Conservation (phyloP, 2,888 invertebrate species). For the Quadroppia sp. region DNA sequence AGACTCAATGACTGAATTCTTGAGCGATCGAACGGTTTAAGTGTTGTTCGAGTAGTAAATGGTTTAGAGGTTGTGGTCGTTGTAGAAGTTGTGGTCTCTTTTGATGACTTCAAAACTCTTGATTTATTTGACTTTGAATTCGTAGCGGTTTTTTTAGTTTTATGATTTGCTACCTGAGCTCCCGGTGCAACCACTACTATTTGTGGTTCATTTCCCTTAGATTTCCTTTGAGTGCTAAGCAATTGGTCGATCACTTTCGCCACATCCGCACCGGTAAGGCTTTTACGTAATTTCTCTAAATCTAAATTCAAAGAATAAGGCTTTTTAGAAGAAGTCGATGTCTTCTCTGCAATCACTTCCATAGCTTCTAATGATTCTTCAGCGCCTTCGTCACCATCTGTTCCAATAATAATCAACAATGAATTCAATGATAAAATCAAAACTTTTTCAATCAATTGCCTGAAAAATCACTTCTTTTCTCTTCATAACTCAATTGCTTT, state of each 20-base stretch:
- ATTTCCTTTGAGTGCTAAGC: conserved; percentile 14
- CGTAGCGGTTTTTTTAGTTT: not conserved
- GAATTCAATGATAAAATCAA: not conserved
- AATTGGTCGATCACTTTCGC: conserved; percentile 42
- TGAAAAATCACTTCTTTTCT: not conserved
- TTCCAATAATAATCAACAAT: not conserved
- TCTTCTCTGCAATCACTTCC: not conserved
- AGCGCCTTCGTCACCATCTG: not conserved
- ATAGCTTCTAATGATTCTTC: conserved; percentile 14
- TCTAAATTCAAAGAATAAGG: not conserved
- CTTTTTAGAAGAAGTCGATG: too few species aligned
- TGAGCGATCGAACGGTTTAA: not conserved
- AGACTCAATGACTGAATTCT: conserved; percentile 26
- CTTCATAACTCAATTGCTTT: not conserved
- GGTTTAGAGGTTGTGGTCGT: conserved; percentile 8
- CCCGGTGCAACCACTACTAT: conserved; percentile 43
- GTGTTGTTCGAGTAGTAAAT: not conserved
- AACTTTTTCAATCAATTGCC: not conserved
- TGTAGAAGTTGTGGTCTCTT: not conserved
- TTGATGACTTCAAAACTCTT: not conserved
- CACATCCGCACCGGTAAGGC: conserved; percentile 32
- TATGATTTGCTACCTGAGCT: not conserved
- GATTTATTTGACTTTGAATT: not conserved
- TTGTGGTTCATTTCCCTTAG: conserved; percentile 29
- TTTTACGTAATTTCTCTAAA: conserved; percentile 30